Base-by-base conservation (phyloP, 2,113 vertebrate genomes). In the Pangasianodon gigas region DNA sequence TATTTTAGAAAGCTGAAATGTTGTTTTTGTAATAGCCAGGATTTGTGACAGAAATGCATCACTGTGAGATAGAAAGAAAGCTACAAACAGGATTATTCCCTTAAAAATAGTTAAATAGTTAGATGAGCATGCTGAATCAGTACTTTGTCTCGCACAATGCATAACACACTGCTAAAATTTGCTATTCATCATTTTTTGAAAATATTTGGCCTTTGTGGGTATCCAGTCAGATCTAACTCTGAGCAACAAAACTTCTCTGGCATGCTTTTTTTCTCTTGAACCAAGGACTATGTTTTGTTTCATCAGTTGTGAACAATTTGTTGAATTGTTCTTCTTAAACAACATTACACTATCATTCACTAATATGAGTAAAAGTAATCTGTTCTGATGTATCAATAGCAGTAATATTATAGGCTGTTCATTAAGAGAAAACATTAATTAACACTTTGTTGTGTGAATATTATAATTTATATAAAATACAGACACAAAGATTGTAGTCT, bases 81-180 rank as follows among this genome's bases (percentile, higher is more conserved):
- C 69, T 75, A 44, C 56, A 37, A 41, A 13, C 62, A 74, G 51
- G 67, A 46, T 77, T 56, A 56, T 77, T 77, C 71, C 52, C 37
- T 77, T 79, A 4, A 29, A 77, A 87, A 60, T 46, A 26, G 1
- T 6, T 0, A 44, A 46, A 18, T 41, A 87, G 54, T 26, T 21
- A 75, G 19, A 75, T 29, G n/a, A 21, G 24, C 26, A 60, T 79
- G 86, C 74, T 62, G 74, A 87, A 14, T 87, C 85, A 58, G 71
- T 58, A 51, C 41, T 65, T 46, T 32, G 14, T 41, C 69, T 46
- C 32, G 26, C 29, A 32, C 51, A 48, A 26, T 75, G 51, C 48
- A 87, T 56, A 41, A 51, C 48, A 1, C 44, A 21, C 29, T 86
- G 62, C 44, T 37, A 58, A 48, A 87, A 41, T 41, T 8, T 87